Evolutionary conservation across 37 sponge, comb jelly and placozoan genomes (phyloP).

Genomic region (Hexactinellida sp.): DNA sequence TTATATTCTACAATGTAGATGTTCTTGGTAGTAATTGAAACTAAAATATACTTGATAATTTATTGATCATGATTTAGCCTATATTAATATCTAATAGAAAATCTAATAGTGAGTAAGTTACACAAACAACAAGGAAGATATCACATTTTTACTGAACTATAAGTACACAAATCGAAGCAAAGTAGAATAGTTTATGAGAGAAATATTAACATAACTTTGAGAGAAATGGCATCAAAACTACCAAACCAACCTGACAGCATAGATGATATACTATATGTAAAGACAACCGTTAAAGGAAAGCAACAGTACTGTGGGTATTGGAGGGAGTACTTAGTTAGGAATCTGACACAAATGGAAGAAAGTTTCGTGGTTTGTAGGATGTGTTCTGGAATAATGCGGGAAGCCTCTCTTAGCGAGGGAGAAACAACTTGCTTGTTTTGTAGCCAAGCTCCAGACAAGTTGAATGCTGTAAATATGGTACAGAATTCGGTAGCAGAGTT

Average conservation of each 20-base stretch:
- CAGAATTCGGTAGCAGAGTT: not conserved
- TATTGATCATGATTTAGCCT: too few relatives aligned
- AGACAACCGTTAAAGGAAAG: not conserved
- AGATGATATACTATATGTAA: not conserved
- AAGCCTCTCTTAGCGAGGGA: not conserved
- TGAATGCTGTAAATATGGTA: not conserved
- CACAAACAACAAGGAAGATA: too few relatives aligned
- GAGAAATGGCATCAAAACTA: constrained; percentile 9
- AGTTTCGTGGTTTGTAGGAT: not conserved
- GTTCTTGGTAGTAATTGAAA: too few relatives aligned
- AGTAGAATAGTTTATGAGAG: too few relatives aligned
- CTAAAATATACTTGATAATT: too few relatives aligned
- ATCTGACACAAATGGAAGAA: not conserved
- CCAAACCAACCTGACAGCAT: not conserved
- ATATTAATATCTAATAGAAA: too few relatives aligned
- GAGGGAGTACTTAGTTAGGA: not conserved
- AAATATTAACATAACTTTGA: too few relatives aligned
- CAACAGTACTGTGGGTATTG: not conserved
- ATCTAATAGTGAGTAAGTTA: too few relatives aligned
- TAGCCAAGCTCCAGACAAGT: not conserved
- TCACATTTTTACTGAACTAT: too few relatives aligned
- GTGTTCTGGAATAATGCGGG: not conserved
- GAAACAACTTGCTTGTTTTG: not conserved
- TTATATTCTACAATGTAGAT: too few relatives aligned
- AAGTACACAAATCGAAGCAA: too few relatives aligned